Evolutionary conservation across 2,797 vertebrate species (phyloP), one percentile per base, ranked within the genome.

Genomic region (Typhlichthys subterraneus): DNA sequence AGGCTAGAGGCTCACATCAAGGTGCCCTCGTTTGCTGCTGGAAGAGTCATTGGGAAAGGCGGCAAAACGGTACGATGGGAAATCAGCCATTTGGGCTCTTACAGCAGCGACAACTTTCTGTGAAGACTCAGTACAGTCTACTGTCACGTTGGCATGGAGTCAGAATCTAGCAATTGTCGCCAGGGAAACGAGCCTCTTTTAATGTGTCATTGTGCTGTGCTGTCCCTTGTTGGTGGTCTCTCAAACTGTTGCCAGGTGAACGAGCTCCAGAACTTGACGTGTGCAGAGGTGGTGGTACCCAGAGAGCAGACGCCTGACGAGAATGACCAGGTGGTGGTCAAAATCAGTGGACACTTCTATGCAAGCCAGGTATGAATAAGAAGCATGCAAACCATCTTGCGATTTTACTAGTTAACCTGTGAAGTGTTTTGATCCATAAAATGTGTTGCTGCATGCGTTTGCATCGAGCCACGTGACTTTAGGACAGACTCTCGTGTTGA

Each of bases 291-390:
- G 78, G 97, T 99, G 83, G 98, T 99, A 67, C 98, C 98, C 60
- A 91, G 98, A 88, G 98, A 99, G 90, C 98, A 99, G 93, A 97
- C 95, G 1, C 98, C 98, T 50, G 98, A 99, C 52, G 98, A 99
- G 86, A 97, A 98, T 2, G 97, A 99, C 86, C 96, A 98, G 90
- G 98, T 99, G 71, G 93, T 99, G 77, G 98, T 99, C 53, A 99
- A 99, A 90, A 99, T 99, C 89, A 98, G 94, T 58, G 98, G 98
- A 80, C 98, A 99, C 83, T 99, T 99, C 93, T 99, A 98, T 91
- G 97, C 98, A 84, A 98, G 97, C 89, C 98, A 99, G 97, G 98
- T 96, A 90, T 42, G 55, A 19, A 15, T 15, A 23, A 51, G 33
- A 38, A 38, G 33, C 33, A 38, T 8, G 8, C 33, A 38, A 38